phyloP scores from a whole-genome alignment of 2,888 invertebrate genomes.

The Latrodectus elegans region DNA sequence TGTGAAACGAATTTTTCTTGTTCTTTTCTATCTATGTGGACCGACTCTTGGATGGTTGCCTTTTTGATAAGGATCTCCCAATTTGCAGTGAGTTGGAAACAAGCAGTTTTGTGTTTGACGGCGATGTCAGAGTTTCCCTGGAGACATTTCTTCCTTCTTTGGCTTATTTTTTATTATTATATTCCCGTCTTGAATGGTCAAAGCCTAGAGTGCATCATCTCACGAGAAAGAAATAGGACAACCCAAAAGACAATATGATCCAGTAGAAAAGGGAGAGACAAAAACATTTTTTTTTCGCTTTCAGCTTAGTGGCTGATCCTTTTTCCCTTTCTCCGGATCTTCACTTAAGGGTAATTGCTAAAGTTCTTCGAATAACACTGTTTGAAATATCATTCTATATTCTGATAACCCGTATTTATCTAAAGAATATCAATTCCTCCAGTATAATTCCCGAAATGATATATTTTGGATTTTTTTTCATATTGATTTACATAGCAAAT shows the following conservation, averaged over 20 bases:
- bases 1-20: too few species aligned
- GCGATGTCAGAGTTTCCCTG: conserved; percentile 25
- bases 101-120: conserved; percentile 42
- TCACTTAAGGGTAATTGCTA: conserved; percentile 45
- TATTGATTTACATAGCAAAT: too few species aligned
- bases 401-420: background rate
- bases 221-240: conserved; percentile 33
- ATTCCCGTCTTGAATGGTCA: conserved; percentile 4
- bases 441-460: too few species aligned
- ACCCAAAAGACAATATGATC: conserved; percentile 17
- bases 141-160: conserved; percentile 8
- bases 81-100: conserved; percentile 38
- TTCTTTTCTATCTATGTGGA: background rate
- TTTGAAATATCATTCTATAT: conserved; percentile 18
- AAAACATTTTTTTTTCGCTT: conserved; percentile 15
- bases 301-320: background rate
- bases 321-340: conserved; percentile 12
- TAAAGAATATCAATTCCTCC: background rate
- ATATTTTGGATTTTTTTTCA: too few species aligned
- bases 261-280: background rate
- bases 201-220: conserved; percentile 49
- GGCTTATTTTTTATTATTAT: background rate
- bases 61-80: conserved; percentile 49
- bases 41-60: conserved; percentile 5
- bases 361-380: conserved; percentile 32